Percentiles rank a stretch among this genome's conserved stretches.
phyloP scores from a whole-genome alignment of 2,113 vertebrate genomes.

The Corythornis madagascariensis region DNA sequence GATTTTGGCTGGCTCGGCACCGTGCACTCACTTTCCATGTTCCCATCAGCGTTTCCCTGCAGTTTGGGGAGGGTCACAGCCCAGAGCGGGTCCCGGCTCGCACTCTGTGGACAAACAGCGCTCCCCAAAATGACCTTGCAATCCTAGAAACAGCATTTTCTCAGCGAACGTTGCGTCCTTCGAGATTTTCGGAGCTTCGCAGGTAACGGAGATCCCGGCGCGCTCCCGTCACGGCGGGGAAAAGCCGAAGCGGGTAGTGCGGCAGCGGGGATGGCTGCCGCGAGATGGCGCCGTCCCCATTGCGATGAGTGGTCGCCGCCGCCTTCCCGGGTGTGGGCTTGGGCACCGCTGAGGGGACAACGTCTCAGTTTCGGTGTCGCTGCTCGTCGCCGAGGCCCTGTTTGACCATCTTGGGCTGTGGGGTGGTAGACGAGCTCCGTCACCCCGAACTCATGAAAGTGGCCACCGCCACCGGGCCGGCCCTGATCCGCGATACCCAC shows the following conservation, averaged over 20 bases:
- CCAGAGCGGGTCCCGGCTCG: neutral
- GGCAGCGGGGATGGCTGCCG: neutral
- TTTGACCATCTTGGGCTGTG: neutral
- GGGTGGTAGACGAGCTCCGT: neutral
- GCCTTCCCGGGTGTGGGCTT: fast-evolving
- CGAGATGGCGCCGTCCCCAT: neutral
- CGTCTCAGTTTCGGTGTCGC: neutral
- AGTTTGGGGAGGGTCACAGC: fast-evolving
- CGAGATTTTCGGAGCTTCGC: fast-evolving
- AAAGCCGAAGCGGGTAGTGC: too few relatives aligned
- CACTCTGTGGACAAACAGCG: fast-evolving
- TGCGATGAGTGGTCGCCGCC: neutral
- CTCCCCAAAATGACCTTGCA: neutral
- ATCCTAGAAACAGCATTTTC: neutral
- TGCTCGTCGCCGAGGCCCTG: neutral
- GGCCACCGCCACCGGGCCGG: fast-evolving
- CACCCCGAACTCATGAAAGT: fast-evolving
- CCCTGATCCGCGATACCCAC: fast-evolving
- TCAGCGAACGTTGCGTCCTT: neutral
- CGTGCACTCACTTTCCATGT: fast-evolving
- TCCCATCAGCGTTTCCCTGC: neutral
- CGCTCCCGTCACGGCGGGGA: neutral
- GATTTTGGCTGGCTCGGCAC: neutral
- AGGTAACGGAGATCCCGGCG: fast-evolving
- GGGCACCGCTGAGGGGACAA: fast-evolving